These are phyloP conservation scores for Caiman crocodilus DNA, from an alignment of 2,797 vertebrate genomes.

Conservation along the genomic window DNA sequence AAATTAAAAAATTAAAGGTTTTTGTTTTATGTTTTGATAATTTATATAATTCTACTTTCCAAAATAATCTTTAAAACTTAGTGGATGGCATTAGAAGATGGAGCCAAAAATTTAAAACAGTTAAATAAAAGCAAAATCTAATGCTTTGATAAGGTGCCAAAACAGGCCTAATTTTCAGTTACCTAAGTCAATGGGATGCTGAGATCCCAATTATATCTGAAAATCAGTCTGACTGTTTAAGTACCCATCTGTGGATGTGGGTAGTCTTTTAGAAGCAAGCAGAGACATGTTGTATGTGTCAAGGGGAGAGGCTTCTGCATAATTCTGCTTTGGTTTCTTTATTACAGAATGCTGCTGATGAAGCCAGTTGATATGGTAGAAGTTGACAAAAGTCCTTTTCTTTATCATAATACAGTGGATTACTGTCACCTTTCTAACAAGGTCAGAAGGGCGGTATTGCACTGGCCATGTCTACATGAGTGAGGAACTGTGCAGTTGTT, in stretches of 20 bases:
- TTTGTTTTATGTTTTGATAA: background rate
- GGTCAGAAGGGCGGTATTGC: background rate
- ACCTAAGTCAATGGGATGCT: background rate
- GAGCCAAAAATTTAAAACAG: background rate
- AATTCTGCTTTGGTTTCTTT: background rate
- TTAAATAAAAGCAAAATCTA: background rate
- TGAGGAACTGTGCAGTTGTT: no score
- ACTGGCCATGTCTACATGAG: no score
- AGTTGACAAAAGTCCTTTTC: background rate
- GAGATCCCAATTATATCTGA: background rate
- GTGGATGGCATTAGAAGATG: background rate
- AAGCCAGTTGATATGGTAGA: background rate
- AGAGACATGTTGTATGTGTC: background rate
- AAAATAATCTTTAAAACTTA: no score
- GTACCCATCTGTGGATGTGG: background rate
- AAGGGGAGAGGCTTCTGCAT: background rate
- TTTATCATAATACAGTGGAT: background rate
- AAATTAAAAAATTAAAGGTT: background rate
- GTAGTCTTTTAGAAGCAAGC: background rate
- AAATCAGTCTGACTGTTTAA: background rate
- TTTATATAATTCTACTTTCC: no score
- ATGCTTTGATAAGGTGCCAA: background rate
- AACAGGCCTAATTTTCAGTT: background rate
- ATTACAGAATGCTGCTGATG: background rate
- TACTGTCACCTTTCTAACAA: background rate